Percentiles rank a stretch among this genome's conserved stretches.
Conservation (phyloP, 2,797 vertebrate species). For the Epinephelus coioides region DNA sequence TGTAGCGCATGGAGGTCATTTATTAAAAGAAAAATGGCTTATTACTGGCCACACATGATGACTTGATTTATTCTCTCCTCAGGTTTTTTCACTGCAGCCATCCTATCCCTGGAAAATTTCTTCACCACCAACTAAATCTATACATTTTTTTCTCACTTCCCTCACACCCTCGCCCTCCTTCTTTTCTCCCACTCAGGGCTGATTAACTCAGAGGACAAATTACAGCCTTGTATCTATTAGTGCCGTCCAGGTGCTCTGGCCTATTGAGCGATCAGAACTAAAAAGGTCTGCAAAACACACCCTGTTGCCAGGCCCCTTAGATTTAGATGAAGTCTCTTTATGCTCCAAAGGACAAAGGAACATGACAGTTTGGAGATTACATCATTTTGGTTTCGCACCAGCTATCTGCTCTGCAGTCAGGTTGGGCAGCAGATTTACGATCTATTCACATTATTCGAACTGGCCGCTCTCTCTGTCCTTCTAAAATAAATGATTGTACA, state of each 20-base stretch:
- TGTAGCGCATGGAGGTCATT: slow-evolving; percentile 57
- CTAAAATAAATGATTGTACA: slow-evolving; percentile 70
- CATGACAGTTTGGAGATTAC: slow-evolving; percentile 63
- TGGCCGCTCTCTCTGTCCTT: slow-evolving; percentile 60
- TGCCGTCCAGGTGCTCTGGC: slow-evolving; percentile 67
- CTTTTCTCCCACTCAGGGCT: slow-evolving; percentile 47
- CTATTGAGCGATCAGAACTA: slow-evolving; percentile 69
- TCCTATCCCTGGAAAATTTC: slow-evolving; percentile 36
- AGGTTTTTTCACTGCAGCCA: slow-evolving; percentile 8
- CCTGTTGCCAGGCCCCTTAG: slow-evolving; percentile 22
- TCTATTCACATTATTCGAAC: slow-evolving; percentile 56
- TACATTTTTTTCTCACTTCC: slow-evolving; percentile 37
- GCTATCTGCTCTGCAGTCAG: slow-evolving; percentile 60
- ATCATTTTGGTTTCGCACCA: slow-evolving; percentile 57
- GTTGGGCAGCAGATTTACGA: slow-evolving; percentile 63
- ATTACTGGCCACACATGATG: slow-evolving; percentile 62
- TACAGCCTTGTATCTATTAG: slow-evolving; percentile 73
- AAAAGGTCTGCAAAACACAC: slow-evolving; percentile 60
- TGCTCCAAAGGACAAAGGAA: slow-evolving; percentile 60
- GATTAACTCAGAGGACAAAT: slow-evolving; percentile 79
- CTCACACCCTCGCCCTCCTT: slow-evolving; percentile 30
- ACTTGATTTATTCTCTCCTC: slow-evolving; percentile 60
- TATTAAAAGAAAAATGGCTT: slow-evolving; percentile 69
- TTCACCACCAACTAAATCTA: slow-evolving; percentile 32
- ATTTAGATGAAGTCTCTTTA: slow-evolving; percentile 63